These are phyloP conservation scores for Ibycter americanus DNA, from an alignment of 2,797 vertebrate genomes.

Conservation along the genomic window DNA sequence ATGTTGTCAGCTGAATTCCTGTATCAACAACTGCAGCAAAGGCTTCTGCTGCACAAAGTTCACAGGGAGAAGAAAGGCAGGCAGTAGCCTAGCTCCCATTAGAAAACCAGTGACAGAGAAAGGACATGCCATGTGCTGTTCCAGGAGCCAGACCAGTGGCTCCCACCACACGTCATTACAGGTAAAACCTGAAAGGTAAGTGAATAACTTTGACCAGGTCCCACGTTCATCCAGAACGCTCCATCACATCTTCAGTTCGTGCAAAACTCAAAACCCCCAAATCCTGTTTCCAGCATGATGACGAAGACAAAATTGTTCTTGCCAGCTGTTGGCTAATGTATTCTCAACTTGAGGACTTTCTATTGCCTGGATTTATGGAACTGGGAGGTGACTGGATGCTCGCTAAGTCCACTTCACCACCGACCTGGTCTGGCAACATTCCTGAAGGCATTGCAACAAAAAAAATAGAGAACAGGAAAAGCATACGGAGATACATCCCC, in stretches of 20 bases:
- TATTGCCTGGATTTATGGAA: not conserved
- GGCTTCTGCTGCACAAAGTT: not conserved
- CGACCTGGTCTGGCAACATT: constrained; percentile 31
- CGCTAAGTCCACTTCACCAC: not conserved
- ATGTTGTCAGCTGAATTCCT: not conserved
- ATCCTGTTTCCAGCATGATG: not conserved
- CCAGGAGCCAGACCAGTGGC: not conserved
- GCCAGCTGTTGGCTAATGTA: not conserved
- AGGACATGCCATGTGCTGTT: accelerated
- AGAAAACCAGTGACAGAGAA: not conserved
- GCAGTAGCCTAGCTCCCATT: not conserved
- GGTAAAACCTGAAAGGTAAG: not conserved
- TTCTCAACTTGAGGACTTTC: not conserved
- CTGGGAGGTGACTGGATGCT: not conserved
- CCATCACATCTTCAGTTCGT: not conserved
- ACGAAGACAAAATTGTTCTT: not conserved
- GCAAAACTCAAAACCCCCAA: not conserved
- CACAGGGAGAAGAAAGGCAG: not conserved
- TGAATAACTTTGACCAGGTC: not conserved
- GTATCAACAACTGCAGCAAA: not conserved
- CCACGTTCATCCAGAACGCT: not conserved
- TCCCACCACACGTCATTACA: not conserved
- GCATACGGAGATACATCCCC: not conserved
- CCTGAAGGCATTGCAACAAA: not conserved
- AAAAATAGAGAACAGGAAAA: not conserved